Base-by-base conservation (phyloP, 2,888 invertebrate species). In the Cotesia congregata region DNA sequence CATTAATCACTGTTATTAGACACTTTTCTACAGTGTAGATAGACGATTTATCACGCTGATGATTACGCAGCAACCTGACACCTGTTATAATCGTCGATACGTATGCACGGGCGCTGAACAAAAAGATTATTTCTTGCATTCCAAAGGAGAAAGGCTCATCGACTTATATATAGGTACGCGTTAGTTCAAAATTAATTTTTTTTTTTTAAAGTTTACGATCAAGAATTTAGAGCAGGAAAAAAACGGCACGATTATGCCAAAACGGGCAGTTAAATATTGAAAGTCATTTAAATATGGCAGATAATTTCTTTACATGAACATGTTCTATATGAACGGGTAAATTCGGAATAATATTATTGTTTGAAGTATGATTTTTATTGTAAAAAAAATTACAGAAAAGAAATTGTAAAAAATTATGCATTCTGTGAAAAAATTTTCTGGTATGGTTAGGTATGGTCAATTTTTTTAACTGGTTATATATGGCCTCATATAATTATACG, bases 61-160 rank as follows among this genome's bases (percentile, higher is more conserved):
- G 50, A 50, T 50, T 50, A 68, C 41, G 68, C 68, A 41, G 50
- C 30, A 20, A 62, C 62, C 50, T 39, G 9, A 40, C 39, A 7
- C 9, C 41, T 40, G 40, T n/a, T 40, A 15, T 72, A 62, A 72
- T 62, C 71, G 39, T 72, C 17, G 39, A 60, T 59, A 17, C 59
- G 70, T 5, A 30, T 38, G 30, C 61, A 60, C 38, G 62, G 7
- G 30, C 30, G 30, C 30, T 30, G 12, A 50, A 50, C 12, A 50
- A 50, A 50, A 50, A 50, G 50, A 50, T 50, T 7, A 70, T 41
- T 70, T 12, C 67, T 65, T 59, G 61, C 67, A 76, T 76, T 76
- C 72, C 72, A 67, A 40, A 41, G 61, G 76, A 65, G 76, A 76
- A 76, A 76, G 76, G 76, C 67, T 61, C 60, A 5, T 40, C 67